These are phyloP conservation scores for Emmelina monodactyla DNA, from an alignment of 2,888 invertebrate genomes.

Conservation along the genomic window DNA sequence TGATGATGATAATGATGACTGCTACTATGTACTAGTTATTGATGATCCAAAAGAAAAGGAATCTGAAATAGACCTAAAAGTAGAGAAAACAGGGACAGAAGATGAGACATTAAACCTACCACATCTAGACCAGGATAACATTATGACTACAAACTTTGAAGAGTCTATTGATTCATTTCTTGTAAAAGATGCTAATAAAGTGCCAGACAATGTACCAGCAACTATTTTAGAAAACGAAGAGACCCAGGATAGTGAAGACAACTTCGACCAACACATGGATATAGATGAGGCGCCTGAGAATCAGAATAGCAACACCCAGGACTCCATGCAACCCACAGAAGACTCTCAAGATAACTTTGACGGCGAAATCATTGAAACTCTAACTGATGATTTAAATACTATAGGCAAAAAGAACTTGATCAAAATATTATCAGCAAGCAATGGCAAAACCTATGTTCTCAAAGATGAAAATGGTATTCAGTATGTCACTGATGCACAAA, in stretches of 20 bases:
- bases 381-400: slow-evolving; percentile 17
- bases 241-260: slow-evolving; percentile 30
- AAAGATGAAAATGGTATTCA: slow-evolving; percentile 38
- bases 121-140: slow-evolving; percentile 12
- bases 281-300: slow-evolving; percentile 24
- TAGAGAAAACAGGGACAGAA: slow-evolving; percentile 17
- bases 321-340: slow-evolving; percentile 20
- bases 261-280: slow-evolving; percentile 27
- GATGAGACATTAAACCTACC: slow-evolving; percentile 8
- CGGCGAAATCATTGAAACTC: slow-evolving; percentile 15
- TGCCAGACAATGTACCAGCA: slow-evolving; percentile 46
- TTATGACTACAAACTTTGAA: slow-evolving; percentile 24
- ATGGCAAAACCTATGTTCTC: slow-evolving; percentile 41
- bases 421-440: slow-evolving; percentile 34
- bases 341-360: slow-evolving; percentile 21
- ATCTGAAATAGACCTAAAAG: slow-evolving; percentile 9
- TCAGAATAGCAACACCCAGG: slow-evolving; percentile 25
- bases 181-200: slow-evolving; percentile 33
- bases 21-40: slow-evolving; percentile 54
- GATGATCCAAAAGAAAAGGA: slow-evolving; percentile 30
- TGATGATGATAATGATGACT: slow-evolving; percentile 58
- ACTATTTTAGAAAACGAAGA: slow-evolving; percentile 54
- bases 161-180: slow-evolving; percentile 42
- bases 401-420: slow-evolving; percentile 32
- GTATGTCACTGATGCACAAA: slow-evolving; percentile 36